Percentiles rank a stretch among this genome's conserved stretches.
Conservation (phyloP, 2,113 vertebrate species). For the Scolopax mira region DNA sequence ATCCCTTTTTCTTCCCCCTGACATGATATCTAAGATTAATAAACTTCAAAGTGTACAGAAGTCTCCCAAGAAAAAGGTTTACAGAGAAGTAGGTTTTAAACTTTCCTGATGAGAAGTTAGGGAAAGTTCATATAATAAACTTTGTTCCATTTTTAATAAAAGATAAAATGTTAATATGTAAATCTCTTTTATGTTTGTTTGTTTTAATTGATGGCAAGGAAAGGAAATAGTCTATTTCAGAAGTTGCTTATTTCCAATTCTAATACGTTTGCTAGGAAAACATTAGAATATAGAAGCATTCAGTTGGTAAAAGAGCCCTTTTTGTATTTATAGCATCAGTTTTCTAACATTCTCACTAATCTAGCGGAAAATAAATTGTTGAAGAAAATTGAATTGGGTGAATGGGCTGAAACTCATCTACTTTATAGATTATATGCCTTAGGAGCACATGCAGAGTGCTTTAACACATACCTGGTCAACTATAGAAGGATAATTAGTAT, state of each 20-base stretch:
- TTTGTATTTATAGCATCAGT: neutral
- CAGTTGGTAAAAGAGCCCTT: neutral
- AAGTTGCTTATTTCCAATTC: neutral
- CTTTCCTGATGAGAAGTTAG: neutral
- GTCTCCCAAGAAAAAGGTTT: neutral
- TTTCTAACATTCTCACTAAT: neutral
- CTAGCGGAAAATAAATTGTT: neutral
- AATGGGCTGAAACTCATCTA: neutral
- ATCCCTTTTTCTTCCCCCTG: neutral
- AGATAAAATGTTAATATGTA: neutral
- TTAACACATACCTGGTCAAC: neutral
- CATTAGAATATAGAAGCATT: neutral
- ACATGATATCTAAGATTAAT: neutral
- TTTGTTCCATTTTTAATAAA: neutral
- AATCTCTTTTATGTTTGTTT: neutral
- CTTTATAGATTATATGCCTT: neutral
- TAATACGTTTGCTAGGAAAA: neutral
- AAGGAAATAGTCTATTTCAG: neutral
- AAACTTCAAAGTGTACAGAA: neutral
- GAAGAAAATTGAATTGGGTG: neutral
- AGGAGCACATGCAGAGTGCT: neutral
- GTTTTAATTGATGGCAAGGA: neutral
- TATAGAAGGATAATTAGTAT: neutral
- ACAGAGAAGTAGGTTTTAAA: neutral
- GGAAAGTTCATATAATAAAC: neutral